Evolutionary conservation across 2,888 invertebrate genomes (phyloP).

Genomic region (Chesias legatella): DNA sequence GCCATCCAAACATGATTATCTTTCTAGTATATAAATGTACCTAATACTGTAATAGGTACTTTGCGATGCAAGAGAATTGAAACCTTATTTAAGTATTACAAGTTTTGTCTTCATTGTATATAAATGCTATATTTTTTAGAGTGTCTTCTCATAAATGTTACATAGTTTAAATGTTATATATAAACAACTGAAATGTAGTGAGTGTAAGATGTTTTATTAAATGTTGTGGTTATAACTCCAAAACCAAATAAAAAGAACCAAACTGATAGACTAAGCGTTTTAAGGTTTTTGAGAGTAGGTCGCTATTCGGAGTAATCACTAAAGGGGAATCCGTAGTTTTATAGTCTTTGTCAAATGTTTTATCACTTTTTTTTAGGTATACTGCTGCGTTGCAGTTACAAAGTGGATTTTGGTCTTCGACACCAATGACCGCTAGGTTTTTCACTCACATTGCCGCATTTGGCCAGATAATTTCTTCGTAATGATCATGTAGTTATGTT

Average conservation of each 20-base stretch:
- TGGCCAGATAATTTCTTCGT: too few species aligned
- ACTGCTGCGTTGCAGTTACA: too few species aligned
- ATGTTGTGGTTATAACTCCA: conserved; percentile 30
- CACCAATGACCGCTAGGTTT: too few species aligned
- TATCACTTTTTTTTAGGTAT: too few species aligned
- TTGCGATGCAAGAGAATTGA: conserved; percentile 81
- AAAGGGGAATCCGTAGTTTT: too few species aligned
- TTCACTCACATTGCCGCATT: too few species aligned
- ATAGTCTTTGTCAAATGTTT: too few species aligned
- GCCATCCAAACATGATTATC: conserved; percentile 70
- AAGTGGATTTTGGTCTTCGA: too few species aligned
- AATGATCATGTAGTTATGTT: too few species aligned
- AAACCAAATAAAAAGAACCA: conserved; percentile 64
- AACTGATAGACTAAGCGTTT: conserved; percentile 45
- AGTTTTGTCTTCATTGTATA: conserved; percentile 54
- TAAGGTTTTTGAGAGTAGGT: background rate
- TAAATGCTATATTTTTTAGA: conserved; percentile 30
- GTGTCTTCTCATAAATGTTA: too few species aligned
- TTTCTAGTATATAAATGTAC: conserved; percentile 60
- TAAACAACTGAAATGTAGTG: conserved; percentile 15
- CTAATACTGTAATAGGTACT: conserved; percentile 31
- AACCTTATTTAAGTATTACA: conserved; percentile 66
- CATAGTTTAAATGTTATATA: too few species aligned
- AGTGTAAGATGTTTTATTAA: conserved; percentile 23
- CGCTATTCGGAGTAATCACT: too few species aligned